phyloP scores from a whole-genome alignment of 1,140 invertebrate genomes.

The Campodea augens region DNA sequence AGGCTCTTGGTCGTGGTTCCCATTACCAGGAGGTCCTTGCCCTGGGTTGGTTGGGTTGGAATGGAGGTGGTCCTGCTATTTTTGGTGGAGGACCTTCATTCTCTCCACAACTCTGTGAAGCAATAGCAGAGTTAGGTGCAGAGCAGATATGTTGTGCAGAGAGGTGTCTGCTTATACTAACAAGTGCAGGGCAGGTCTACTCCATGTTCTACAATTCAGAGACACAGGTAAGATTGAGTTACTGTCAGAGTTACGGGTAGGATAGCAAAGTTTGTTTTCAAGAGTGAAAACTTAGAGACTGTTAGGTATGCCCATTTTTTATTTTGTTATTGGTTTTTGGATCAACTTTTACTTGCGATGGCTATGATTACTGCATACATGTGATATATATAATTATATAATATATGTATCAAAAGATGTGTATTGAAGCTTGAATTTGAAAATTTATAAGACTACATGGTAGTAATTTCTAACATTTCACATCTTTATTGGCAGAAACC shows the following conservation, averaged over 20 bases:
- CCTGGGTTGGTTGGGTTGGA: constrained; percentile 41
- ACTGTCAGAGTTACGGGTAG: too few relatives aligned
- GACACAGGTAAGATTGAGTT: constrained; percentile 28
- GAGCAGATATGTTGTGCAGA: constrained; percentile 46
- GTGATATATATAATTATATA: constrained; percentile 48
- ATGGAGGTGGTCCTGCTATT: constrained; percentile 15
- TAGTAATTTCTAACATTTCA: constrained; percentile 60
- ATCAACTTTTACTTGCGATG: constrained; percentile 36
- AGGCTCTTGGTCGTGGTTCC: constrained; percentile 17
- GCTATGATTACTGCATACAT: constrained; percentile 50
- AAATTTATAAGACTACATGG: constrained; percentile 63
- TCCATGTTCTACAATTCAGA: constrained; percentile 41
- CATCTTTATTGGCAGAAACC: constrained; percentile 39
- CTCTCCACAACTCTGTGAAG: constrained; percentile 36
- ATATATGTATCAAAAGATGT: constrained; percentile 59
- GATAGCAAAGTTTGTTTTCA: too few relatives aligned
- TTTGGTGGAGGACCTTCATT: constrained; percentile 6
- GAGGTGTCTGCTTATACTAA: constrained; percentile 39
- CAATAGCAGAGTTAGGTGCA: constrained; percentile 35
- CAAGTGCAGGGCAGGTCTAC: constrained; percentile 39
- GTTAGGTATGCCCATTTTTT: not conserved
- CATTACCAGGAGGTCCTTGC: constrained; percentile 36
- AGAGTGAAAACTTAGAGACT: not conserved
- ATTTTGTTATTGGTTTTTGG: constrained; percentile 25
- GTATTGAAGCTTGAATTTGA: constrained; percentile 45